phyloP scores from a whole-genome alignment of 2,797 vertebrate genomes.

The Megaceryle alcyon region DNA sequence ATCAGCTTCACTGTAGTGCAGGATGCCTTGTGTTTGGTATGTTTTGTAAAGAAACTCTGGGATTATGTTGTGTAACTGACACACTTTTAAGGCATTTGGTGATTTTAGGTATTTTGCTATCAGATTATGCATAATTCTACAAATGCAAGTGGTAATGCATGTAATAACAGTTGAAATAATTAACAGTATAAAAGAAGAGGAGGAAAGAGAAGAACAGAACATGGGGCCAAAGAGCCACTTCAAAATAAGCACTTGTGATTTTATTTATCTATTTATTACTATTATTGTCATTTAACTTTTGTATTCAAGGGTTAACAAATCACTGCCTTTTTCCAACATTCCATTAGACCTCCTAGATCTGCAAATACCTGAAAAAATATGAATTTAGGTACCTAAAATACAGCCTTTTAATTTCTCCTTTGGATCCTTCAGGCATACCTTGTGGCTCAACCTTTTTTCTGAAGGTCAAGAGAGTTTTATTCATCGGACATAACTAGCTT shows the following conservation, averaged over 20 bases:
- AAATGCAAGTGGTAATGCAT: neutral
- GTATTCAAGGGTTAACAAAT: neutral
- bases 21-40: neutral
- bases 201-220: neutral
- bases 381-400: neutral
- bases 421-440: neutral
- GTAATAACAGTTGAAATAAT: neutral
- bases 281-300: neutral
- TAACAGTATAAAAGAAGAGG: neutral
- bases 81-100: neutral
- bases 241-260: neutral
- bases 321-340: neutral
- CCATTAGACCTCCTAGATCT: neutral
- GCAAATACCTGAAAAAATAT: neutral
- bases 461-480: conserved; percentile 61
- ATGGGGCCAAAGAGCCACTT: neutral
- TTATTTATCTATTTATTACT: neutral
- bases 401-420: neutral
- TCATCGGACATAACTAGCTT: conserved; percentile 39
- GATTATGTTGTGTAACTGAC: neutral
- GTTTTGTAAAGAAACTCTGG: neutral
- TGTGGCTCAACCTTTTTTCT: conserved; percentile 45
- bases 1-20: neutral
- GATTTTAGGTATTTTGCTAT: neutral
- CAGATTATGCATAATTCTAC: neutral